Base-by-base conservation (phyloP, 2,113 vertebrate genomes). In the Proteles cristata region DNA sequence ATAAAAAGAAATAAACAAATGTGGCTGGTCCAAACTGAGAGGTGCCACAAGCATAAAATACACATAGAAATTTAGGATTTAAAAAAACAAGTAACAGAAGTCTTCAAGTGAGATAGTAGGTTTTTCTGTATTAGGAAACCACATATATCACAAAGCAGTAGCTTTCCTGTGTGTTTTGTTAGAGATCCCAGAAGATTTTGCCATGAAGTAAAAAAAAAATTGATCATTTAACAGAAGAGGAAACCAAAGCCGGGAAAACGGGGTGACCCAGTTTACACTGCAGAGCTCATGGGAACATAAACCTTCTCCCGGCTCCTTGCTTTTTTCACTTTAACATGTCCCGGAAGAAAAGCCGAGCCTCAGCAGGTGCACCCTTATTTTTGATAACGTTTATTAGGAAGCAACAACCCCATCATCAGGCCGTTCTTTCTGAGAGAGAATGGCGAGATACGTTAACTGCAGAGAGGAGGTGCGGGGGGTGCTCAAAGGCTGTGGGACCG, bases 401-500 rank as follows among this genome's bases (percentile, higher is more conserved):
- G 55, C 58, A 74, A 90, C 96, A 85, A 61, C 19, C 90, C 93
- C 48, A 28, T 4, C 82, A 82, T 21, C 28, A 0, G 0, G 15
- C 21, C 0, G 21, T 81, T 66, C 39, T 53, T 58, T 19, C 91
- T 39, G 8, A 53, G 66, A 4, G 68, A 45, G 26, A 33, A 35
- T 16, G 43, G 15, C 2, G 23, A 2, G 73, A 48, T 19, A 17
- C 31, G 5, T 14, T 25, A 23, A 85, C 45, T 55, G 80, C 28
- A 26, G 84, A 61, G 50, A 73, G 2, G 23, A 77, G 28, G 71
- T 68, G 0, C 5, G 82, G 69, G 8, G 8, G 16, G 3, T 26
- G 65, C 16, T 86, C 1, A 39, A 28, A 21, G 45, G 84, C 86
- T 83, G 48, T 12, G 76, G 82, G 71, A 95, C 0, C 0, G 7